Evolutionary conservation across 1,140 invertebrate genomes (phyloP), one percentile per base, ranked within the genome.

Genomic region (Reticulitermes speratus): DNA sequence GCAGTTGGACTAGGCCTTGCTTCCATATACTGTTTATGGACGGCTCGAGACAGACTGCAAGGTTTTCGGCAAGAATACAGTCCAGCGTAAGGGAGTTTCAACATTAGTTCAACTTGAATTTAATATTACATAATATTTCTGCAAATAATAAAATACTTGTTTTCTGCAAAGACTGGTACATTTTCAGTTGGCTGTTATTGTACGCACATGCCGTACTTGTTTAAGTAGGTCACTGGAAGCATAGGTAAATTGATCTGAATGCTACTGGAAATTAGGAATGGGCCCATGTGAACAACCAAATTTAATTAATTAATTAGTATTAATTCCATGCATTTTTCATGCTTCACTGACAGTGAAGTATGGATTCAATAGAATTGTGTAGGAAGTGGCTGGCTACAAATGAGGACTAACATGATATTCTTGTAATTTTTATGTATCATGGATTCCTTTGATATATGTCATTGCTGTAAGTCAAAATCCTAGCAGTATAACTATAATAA

Each of bases 1-100:
- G 95, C 92, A 85, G 90, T 96, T 88, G 96, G 96, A 55, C 91
- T 96, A 44, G 93, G 92, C 86, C 89, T 96, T 84, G 93, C 95
- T 86, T 91, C 94, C 19, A 88, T 93, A 2, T 96, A 95, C 89
- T 93, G 93, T 87, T 89, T 95, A 87, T 94, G 93, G 91, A 93
- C 91, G 75, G 94, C 92, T 87, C 90, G 92, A 88, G 93, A 94
- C 87, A 90, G 91, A 87, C 87, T 94, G 21, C 84, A 85, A 52
- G 82, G 81, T n/a, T 85, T 87, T 84, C 87, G 65, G 30, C 81
- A 85, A 85, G 87, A 87, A 83, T 87, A 87, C 44, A 87, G 83
- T 83, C 87, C 87, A 52, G 87, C 87, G 87, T 87, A 87, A 87
- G 87, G 44, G 25, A n/a, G 21, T 16, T 75, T 75, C n/a, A 75